These are phyloP conservation scores for Macrochelys suwanniensis DNA, from an alignment of 2,797 vertebrate genomes.

Conservation along the genomic window DNA sequence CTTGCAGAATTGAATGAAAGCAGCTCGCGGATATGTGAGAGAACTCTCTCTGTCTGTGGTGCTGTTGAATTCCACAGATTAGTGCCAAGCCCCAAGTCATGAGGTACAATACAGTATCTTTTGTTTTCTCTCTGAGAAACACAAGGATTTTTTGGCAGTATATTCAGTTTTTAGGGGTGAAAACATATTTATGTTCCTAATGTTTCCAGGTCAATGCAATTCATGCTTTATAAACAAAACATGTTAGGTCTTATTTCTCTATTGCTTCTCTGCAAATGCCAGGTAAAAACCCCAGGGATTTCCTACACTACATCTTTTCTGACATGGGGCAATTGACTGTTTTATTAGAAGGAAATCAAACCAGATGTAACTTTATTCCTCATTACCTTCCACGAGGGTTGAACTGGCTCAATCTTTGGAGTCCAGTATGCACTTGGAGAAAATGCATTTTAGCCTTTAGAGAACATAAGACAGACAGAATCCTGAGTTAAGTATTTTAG, in stretches of 20 bases:
- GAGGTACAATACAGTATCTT: neutral
- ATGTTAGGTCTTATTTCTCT: conserved; percentile 68
- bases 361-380: conserved; percentile 61
- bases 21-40: neutral
- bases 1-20: neutral
- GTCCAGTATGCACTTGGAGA: conserved; percentile 1
- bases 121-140: neutral
- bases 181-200: conserved; percentile 53
- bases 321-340: conserved; percentile 70
- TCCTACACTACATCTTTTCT: conserved; percentile 67
- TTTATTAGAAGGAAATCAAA: conserved; percentile 69
- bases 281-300: conserved; percentile 67
- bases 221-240: conserved; percentile 75
- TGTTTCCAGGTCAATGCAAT: conserved; percentile 63
- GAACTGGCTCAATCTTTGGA: conserved; percentile 52
- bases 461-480: neutral
- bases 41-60: neutral
- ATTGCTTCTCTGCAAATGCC: conserved; percentile 71
- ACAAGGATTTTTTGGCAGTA: conserved; percentile 19
- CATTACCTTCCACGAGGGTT: conserved; percentile 51
- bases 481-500: neutral
- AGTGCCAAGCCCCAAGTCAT: neutral
- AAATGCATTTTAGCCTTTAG: neutral
- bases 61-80: neutral
- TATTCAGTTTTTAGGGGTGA: conserved; percentile 27